Evolutionary conservation across 2,888 invertebrate genomes (phyloP), one percentile per base, ranked within the genome.

Genomic region (Tolmerus cingulatus): DNA sequence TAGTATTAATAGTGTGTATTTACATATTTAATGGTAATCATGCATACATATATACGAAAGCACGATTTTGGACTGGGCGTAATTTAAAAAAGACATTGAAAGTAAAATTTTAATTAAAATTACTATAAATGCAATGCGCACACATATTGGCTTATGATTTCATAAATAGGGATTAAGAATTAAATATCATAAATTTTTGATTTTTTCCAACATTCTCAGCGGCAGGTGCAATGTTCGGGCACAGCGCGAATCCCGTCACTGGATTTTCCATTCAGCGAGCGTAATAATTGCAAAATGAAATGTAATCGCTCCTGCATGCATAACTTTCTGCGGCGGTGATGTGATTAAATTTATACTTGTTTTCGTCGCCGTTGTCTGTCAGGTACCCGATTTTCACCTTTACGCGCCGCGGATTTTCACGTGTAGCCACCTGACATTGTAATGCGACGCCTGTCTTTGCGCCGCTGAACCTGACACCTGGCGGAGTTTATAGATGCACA

Each of bases 281-380:
- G 14, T 40, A 76, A 40, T 76, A 76, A 76, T 76, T 30, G 76
- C 76, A 34, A 23, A 76, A 37, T 76, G 76, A 76, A 76, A 76
- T 34, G 76, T 40, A 34, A 76, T 76, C 76, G 40, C 76, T 51
- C 51, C 51, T 76, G 76, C 37, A 76, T 76, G 76, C 76, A 37
- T 66, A 66, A 66, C 66, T 66, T 66, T 66, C 66, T 66, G 66
- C 27, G 66, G 66, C 66, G 12, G 66, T 66, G 66, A 66, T 66
- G 66, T 66, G 66, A 76, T 76, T 76, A 40, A 37, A 37, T 76
- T 76, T 76, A n/a, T 76, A 76, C 76, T 76, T 40, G 76, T 30
- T 76, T 76, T 66, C 19, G 66, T 66, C 12, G 66, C 16, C 16
- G 14, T 46, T 46, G 43, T 43, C 43, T 51, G 51, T 51, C 30